Base-by-base conservation (phyloP, 2,797 vertebrate species). In the Galagoides demidoff region DNA sequence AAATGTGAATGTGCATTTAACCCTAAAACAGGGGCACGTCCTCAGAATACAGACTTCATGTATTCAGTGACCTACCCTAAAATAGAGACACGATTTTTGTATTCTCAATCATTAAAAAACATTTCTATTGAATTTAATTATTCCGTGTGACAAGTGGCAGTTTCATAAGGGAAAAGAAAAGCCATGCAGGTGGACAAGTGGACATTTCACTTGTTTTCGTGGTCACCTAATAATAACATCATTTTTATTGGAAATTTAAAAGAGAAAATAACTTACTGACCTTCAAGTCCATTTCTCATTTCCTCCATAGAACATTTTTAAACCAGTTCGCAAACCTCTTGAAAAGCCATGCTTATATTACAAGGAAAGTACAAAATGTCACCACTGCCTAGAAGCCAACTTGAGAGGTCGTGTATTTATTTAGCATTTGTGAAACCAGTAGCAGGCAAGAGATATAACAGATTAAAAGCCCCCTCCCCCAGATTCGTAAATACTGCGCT, bases 161-260 rank as follows among this genome's bases (percentile, higher is more conserved):
- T 74, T 93, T 68, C 16, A 9, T 31, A 22, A 74, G 25, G n/a
- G 1, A 1, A 29, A 29, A 61, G 39, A 59, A 70, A 91, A 49
- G 6, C 14, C 17, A 3, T 16, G 49, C 43, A 37, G 52, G 20
- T 29, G 59, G 74, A 45, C n/a, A n/a, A 37, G 39, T 16, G 63
- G 29, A 7, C 55, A 17, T 70, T 84, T 79, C 13, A 29, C n/a
- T 79, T 90, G 37, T 71, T 45, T 37, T 77, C 45, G n/a, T 85
- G 61, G 34, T 81, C 70, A 57, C 31, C 25, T 66, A 92, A 55
- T 79, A n/a, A n/a, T 77, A 14, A 57, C 8, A 29, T 57, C n/a
- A 0, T n/a, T 88, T 92, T 86, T 37, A 87, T 31, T 96, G 52
- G 61, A 96, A 95, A 45, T 25, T 77, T 83, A 86, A 92, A 79